phyloP scores from a whole-genome alignment of 2,888 invertebrate species.

The Parasteatoda lunata region DNA sequence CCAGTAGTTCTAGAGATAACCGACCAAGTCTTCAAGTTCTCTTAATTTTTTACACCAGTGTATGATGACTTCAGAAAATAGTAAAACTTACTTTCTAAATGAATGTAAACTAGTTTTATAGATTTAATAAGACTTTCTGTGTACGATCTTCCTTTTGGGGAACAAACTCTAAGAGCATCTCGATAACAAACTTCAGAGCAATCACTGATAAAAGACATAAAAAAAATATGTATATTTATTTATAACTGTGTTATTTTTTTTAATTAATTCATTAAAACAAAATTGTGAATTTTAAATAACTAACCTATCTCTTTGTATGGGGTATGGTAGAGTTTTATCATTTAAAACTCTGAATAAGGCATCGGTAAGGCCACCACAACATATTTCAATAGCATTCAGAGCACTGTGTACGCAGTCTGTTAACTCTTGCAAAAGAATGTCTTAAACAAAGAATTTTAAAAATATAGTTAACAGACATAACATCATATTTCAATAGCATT shows the following conservation, averaged over 20 bases:
- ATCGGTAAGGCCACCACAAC: neutral
- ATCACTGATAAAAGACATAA: neutral
- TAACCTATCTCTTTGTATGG: conserved; percentile 5
- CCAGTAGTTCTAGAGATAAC: too few relatives aligned
- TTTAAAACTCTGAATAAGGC: conserved; percentile 6
- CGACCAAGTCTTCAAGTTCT: too few relatives aligned
- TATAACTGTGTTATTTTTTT: neutral
- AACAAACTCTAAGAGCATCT: neutral
- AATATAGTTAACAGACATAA: too few relatives aligned
- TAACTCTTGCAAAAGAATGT: neutral
- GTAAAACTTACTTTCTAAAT: neutral
- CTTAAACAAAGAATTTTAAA: too few relatives aligned
- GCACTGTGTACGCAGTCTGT: neutral
- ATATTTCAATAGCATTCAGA: neutral
- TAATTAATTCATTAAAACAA: neutral
- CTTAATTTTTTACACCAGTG: too few relatives aligned
- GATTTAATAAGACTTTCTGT: neutral
- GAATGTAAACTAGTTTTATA: neutral
- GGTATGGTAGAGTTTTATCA: conserved; percentile 10
- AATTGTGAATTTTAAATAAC: neutral
- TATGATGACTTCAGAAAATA: too few relatives aligned
- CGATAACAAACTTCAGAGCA: neutral
- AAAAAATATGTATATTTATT: neutral
- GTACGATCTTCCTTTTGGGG: neutral
- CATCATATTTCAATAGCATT: too few relatives aligned